These are phyloP conservation scores for Hypocryptadius cinnamomeus DNA, from an alignment of 2,113 vertebrate genomes.

Conservation along the genomic window DNA sequence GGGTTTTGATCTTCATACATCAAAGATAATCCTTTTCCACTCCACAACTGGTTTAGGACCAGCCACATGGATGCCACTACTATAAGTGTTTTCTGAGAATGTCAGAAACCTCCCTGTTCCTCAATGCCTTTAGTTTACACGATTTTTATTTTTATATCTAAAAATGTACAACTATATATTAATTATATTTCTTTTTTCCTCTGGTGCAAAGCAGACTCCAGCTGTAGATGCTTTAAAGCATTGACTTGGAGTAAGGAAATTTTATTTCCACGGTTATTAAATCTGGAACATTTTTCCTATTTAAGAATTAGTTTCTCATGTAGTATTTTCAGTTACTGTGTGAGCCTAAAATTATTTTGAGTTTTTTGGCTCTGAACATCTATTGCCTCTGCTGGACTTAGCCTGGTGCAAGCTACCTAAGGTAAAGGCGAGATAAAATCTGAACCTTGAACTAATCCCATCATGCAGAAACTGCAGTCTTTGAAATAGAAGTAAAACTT, in stretches of 20 bases:
- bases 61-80: background rate
- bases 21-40: conserved; percentile 59
- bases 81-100: background rate
- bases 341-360: background rate
- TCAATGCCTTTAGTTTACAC: background rate
- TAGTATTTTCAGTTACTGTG: background rate
- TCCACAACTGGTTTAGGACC: background rate
- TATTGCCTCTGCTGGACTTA: background rate
- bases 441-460: background rate
- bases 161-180: background rate
- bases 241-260: background rate
- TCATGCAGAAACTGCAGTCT: background rate
- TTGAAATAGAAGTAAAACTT: conserved; percentile 22
- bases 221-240: background rate
- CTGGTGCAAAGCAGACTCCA: background rate
- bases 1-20: conserved; percentile 68
- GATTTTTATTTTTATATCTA: background rate
- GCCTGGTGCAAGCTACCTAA: background rate
- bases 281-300: background rate
- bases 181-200: background rate
- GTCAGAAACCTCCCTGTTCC: background rate
- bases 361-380: background rate
- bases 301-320: background rate
- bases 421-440: background rate
- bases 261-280: background rate